A percentile compares a stretch with the other conserved stretches of the same genome.
phyloP scores from a whole-genome alignment of 2,797 vertebrate species.

The Macroramphosus scolopax region DNA sequence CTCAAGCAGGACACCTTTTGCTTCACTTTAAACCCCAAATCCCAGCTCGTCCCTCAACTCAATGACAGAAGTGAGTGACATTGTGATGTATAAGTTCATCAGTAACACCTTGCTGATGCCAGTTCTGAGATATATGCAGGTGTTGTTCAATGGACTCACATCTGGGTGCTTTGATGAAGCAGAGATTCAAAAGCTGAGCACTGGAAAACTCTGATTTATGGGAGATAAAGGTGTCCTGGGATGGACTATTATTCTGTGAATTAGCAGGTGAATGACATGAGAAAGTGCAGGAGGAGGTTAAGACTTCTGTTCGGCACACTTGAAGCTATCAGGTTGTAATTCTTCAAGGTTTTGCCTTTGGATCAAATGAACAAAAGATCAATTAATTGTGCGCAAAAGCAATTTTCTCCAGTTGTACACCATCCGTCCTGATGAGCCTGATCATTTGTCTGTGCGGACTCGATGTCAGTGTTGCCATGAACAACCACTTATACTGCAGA shows the following conservation, averaged over 20 bases:
- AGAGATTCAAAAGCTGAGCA: conserved; percentile 71
- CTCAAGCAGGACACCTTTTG: conserved; percentile 28
- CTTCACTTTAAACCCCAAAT: conserved; percentile 37
- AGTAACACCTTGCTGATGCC: no score
- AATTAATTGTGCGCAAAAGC: conserved; percentile 9
- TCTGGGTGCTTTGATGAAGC: conserved; percentile 71
- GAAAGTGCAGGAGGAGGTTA: conserved; percentile 19
- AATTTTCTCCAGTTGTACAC: conserved; percentile 32
- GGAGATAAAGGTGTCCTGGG: conserved; percentile 39
- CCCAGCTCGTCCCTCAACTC: conserved; percentile 1
- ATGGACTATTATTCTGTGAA: conserved; percentile 41
- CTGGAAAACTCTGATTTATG: conserved; percentile 67
- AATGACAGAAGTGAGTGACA: neutral
- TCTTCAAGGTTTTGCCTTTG: conserved; percentile 11
- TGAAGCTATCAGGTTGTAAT: conserved; percentile 7
- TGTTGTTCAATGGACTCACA: conserved; percentile 70
- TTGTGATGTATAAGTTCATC: no score
- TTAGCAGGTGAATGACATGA: conserved; percentile 51
- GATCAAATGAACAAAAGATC: conserved; percentile 19
- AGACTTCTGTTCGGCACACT: conserved; percentile 14
- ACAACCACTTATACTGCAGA: conserved; percentile 49
- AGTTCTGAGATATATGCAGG: conserved; percentile 44
- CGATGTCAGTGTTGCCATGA: conserved; percentile 52
- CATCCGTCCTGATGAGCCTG: conserved; percentile 43
- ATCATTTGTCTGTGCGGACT: conserved; percentile 40